These are phyloP conservation scores for Antennarius maculatus DNA, from an alignment of 2,797 vertebrate species.

Conservation along the genomic window DNA sequence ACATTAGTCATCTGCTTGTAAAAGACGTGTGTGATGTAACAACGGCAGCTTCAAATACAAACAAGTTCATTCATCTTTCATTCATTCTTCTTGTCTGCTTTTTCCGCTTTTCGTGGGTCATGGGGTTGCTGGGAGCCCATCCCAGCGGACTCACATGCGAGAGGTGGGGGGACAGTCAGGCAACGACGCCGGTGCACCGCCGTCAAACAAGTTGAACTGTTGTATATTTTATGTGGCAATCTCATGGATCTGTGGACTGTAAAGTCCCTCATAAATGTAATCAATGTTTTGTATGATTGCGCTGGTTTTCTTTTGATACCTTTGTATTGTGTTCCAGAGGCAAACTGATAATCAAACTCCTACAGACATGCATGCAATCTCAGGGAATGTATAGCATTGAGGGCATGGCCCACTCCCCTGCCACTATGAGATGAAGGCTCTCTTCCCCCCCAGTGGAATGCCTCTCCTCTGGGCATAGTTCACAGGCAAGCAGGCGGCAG, in stretches of 20 bases:
- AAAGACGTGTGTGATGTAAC: too few species aligned
- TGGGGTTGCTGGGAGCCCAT: too few species aligned
- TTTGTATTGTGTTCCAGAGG: constrained; percentile 1
- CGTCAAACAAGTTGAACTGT: not conserved
- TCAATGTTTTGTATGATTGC: not conserved
- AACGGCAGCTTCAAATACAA: too few species aligned
- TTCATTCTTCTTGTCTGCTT: too few species aligned
- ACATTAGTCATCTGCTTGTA: too few species aligned
- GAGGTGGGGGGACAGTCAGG: too few species aligned
- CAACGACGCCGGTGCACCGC: too few species aligned
- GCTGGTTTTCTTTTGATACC: constrained; percentile 1
- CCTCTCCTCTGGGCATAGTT: constrained; percentile 53
- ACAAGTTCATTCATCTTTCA: too few species aligned
- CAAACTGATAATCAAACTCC: constrained; percentile 7
- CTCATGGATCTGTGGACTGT: constrained; percentile 8
- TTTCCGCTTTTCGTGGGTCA: too few species aligned
- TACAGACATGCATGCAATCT: constrained; percentile 12
- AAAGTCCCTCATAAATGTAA: not conserved
- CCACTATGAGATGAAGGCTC: constrained; percentile 62
- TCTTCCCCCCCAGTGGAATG: constrained; percentile 35
- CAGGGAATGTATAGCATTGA: constrained; percentile 19
- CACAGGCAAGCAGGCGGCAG: constrained; percentile 55
- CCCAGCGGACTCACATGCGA: too few species aligned
- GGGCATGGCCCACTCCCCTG: constrained; percentile 35
- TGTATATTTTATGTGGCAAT: not conserved